phyloP scores from a whole-genome alignment of 2,888 invertebrate species.

The Crepidodera aurea region DNA sequence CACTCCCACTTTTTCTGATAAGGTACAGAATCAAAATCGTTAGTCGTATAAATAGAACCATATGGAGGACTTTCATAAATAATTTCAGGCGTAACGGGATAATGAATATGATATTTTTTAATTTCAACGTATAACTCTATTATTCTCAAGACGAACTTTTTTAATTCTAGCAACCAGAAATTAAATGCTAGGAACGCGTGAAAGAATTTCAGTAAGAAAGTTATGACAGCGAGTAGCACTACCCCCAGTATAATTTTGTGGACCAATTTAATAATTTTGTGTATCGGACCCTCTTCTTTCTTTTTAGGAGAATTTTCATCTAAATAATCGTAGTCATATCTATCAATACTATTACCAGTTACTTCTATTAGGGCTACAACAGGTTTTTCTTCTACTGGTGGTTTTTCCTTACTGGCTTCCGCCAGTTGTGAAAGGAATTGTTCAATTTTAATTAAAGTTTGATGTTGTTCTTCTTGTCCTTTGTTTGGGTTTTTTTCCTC shows the following conservation, averaged over 20 bases:
- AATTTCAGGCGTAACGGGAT: conserved; percentile 77
- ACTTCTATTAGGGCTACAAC: neutral
- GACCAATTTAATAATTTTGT: conserved; percentile 75
- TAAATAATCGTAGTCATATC: neutral
- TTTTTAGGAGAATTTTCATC: conserved; percentile 8
- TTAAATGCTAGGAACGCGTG: conserved; percentile 78
- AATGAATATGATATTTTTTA: conserved; percentile 75
- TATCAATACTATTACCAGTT: neutral
- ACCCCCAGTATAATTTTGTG: conserved; percentile 73
- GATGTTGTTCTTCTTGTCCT: neutral
- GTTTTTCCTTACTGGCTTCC: neutral
- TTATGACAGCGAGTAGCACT: conserved; percentile 73
- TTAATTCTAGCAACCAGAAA: conserved; percentile 76
- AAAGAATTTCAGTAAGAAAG: conserved; percentile 76
- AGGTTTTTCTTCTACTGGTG: neutral
- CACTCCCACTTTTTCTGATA: conserved; percentile 49
- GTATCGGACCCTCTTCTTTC: conserved; percentile 72
- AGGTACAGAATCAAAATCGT: conserved; percentile 48
- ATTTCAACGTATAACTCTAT: conserved; percentile 77
- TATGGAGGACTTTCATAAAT: conserved; percentile 66
- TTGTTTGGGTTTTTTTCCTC: too few species aligned
- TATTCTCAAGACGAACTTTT: conserved; percentile 73
- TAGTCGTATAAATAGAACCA: conserved; percentile 31
- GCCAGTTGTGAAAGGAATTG: neutral
- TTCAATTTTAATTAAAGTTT: neutral